Evolutionary conservation across 2,113 vertebrate genomes (phyloP).

Genomic region (Engystomops pustulosus): DNA sequence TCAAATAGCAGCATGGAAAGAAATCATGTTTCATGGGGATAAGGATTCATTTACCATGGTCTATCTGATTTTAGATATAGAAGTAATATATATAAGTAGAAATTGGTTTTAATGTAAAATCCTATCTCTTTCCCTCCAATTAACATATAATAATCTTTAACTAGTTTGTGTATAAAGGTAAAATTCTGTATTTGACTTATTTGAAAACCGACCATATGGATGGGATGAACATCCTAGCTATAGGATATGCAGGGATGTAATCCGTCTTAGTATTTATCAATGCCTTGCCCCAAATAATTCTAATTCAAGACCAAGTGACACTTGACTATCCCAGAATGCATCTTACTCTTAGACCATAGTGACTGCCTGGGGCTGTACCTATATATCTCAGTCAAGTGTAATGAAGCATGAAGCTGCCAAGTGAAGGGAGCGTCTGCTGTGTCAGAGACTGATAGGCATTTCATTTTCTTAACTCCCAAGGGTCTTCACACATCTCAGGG

Average conservation of each 20-base stretch:
- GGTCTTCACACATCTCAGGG: slow-evolving; percentile 78
- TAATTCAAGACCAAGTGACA: slow-evolving; percentile 65
- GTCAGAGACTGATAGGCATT: slow-evolving; percentile 87
- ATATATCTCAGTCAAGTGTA: slow-evolving; percentile 83
- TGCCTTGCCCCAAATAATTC: slow-evolving; percentile 63
- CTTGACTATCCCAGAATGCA: slow-evolving; percentile 67
- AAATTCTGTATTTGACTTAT: background rate
- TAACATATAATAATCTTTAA: background rate
- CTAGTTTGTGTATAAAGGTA: background rate
- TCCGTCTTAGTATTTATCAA: slow-evolving; percentile 61
- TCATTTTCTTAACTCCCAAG: slow-evolving; percentile 83
- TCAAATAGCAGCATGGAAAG: too few species aligned
- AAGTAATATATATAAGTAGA: too few species aligned
- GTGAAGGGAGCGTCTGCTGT: slow-evolving; percentile 82
- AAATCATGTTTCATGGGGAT: too few species aligned
- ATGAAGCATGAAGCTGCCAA: slow-evolving; percentile 87
- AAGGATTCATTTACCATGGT: too few species aligned
- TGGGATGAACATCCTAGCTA: background rate
- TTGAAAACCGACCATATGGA: too few species aligned
- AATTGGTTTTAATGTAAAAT: too few species aligned
- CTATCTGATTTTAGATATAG: too few species aligned
- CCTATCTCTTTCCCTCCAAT: too few species aligned
- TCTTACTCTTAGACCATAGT: slow-evolving; percentile 69
- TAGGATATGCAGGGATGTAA: slow-evolving; percentile 1
- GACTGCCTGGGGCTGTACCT: slow-evolving; percentile 77